These are phyloP conservation scores for Lethenteron reissneri DNA, from an alignment of 2,113 vertebrate genomes.

Conservation along the genomic window DNA sequence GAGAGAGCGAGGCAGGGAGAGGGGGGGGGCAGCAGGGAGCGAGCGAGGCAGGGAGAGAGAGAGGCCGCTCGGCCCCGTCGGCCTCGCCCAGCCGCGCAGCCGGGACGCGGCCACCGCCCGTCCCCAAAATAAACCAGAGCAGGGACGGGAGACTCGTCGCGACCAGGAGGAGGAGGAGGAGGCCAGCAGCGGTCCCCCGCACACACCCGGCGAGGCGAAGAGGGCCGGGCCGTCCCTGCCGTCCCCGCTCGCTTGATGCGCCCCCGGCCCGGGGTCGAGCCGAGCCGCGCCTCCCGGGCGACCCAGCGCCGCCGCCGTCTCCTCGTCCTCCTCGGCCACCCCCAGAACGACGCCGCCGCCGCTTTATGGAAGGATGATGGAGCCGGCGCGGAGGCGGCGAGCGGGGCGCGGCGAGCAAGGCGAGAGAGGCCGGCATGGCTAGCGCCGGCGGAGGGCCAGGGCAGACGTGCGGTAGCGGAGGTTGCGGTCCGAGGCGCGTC, in stretches of 20 bases:
- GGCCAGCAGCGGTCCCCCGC: constrained; percentile 16
- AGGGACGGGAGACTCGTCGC: too few species aligned
- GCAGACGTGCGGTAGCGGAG: not conserved
- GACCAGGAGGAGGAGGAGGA: constrained; percentile 17
- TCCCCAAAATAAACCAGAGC: constrained; percentile 11
- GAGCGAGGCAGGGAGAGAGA: not conserved
- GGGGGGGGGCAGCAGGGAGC: not conserved
- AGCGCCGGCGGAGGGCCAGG: not conserved
- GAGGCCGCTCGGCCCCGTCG: constrained; percentile 10
- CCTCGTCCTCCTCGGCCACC: too few species aligned
- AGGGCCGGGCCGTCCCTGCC: constrained; percentile 11
- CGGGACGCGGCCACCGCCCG: constrained; percentile 11
- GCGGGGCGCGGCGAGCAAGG: not conserved
- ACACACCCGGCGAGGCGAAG: constrained; percentile 16
- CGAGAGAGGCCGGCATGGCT: not conserved
- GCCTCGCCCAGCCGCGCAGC: constrained; percentile 17
- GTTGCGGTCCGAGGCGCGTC: not conserved
- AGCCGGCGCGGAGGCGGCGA: not conserved
- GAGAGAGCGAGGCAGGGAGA: constrained; percentile 12
- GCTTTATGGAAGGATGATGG: not conserved
- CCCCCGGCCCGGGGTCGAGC: too few species aligned
- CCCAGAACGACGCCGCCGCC: too few species aligned
- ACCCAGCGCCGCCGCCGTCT: too few species aligned
- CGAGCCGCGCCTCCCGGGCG: too few species aligned
- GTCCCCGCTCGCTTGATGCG: too few species aligned